phyloP scores from a whole-genome alignment of 2,888 invertebrate species.

The Epinotia ramella region DNA sequence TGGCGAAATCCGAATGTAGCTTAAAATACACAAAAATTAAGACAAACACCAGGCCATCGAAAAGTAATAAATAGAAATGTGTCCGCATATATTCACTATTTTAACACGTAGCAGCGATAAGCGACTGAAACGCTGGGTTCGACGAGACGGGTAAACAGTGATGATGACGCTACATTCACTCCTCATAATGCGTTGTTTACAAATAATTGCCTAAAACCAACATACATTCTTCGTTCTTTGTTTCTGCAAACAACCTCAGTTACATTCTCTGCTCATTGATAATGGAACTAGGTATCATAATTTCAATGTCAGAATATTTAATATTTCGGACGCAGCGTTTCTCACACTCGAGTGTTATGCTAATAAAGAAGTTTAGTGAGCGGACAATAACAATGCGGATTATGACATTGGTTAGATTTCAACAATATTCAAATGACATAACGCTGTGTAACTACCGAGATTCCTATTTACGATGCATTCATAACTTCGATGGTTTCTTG shows the following conservation, averaged over 20 bases:
- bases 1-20: conserved; percentile 41
- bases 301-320: conserved; percentile 40
- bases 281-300: conserved; percentile 30
- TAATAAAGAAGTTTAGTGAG: conserved; percentile 33
- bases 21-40: conserved; percentile 44
- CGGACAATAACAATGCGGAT: conserved; percentile 33
- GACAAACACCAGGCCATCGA: conserved; percentile 20
- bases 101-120: conserved; percentile 52
- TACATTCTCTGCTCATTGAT: conserved; percentile 42
- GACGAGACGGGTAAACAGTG: conserved; percentile 33
- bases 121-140: conserved; percentile 48
- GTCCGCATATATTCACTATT: conserved; percentile 33
- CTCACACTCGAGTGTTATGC: conserved; percentile 34
- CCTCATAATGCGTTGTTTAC: conserved; percentile 68
- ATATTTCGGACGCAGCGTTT: conserved; percentile 35
- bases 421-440: conserved; percentile 35
- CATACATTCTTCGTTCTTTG: conserved; percentile 42
- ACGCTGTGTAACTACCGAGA: conserved; percentile 10
- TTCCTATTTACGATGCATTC: background rate
- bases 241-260: conserved; percentile 36
- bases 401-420: conserved; percentile 33
- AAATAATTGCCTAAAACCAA: conserved; percentile 58
- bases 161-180: conserved; percentile 36
- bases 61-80: conserved; percentile 29
- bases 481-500: background rate